Evolutionary conservation across 2,888 invertebrate genomes (phyloP), one percentile per base, ranked within the genome.

Genomic region (Chaitophorus viminalis): DNA sequence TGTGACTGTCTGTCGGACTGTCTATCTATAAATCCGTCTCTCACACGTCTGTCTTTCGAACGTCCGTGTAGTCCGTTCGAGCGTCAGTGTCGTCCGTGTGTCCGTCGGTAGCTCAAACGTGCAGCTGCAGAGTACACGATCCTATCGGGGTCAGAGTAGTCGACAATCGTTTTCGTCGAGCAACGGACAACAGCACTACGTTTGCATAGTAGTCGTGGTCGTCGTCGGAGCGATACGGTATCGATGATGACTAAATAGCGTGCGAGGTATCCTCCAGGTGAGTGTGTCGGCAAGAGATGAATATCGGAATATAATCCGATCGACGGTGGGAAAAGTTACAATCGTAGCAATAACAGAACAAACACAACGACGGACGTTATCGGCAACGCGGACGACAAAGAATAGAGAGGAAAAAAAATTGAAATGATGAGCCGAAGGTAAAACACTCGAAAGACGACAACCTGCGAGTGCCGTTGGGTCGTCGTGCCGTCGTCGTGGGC

Each of bases 401-500:
- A 29, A n/a, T 1, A 60, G 21, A 21, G 5, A 6, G 25, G 8
- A 3, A 25, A n/a, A 1, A 65, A 65, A 65, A 29, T n/a, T 29
- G 65, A n/a, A 65, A 65, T 21, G 29, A 29, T 29, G 14, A 17
- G 18, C n/a, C 76, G 46, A 14, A 9, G 4, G 29, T 46, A 14
- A 14, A 14, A 1, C 46, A 46, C 46, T 1, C 11, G 46, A 14
- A 11, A 46, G 11, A 18, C 77, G 77, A 77, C 77, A 77, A 77
- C 77, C 77, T 77, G 77, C 46, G 39, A 39, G 70, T n/a, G 70
- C 31, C 70, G 70, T 14, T 31, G 68, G 25, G 31, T 70, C 11
- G 70, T 29, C 76, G 76, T 52, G 29, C 29, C 8, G 31, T 70
- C 11, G 70, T 29, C 76, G 76, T 52, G 29, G 77, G 77, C 77